A percentile compares a stretch with the other conserved stretches of the same genome.
These are phyloP conservation scores for Rhorus exstirpatorius DNA, from an alignment of 2,888 invertebrate species.

Conservation along the genomic window DNA sequence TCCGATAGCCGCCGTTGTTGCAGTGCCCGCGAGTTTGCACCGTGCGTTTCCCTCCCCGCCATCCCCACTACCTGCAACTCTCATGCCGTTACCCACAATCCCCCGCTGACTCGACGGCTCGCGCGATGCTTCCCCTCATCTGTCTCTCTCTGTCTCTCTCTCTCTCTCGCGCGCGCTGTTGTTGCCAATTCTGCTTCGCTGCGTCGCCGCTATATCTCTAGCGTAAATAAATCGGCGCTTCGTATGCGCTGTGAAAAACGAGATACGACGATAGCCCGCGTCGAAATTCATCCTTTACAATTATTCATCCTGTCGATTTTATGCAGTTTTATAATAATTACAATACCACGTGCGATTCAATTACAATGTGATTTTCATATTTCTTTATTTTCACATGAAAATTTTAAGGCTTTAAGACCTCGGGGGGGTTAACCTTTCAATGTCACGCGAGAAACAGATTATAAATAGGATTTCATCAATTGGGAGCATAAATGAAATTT, in stretches of 20 bases:
- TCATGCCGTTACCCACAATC: constrained; percentile 34
- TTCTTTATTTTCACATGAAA: too few relatives aligned
- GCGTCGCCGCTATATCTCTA: too few relatives aligned
- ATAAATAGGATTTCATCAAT: too few relatives aligned
- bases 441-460: too few relatives aligned
- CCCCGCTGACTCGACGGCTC: constrained; percentile 15
- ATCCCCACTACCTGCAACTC: constrained; percentile 58
- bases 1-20: constrained; percentile 80
- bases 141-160: constrained; percentile 35
- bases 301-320: neutral
- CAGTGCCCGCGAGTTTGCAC: constrained; percentile 75
- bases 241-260: constrained; percentile 71
- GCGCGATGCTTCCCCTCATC: constrained; percentile 8
- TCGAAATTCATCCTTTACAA: constrained; percentile 42
- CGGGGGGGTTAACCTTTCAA: too few relatives aligned
- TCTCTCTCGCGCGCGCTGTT: constrained; percentile 7
- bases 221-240: constrained; percentile 32
- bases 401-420: too few relatives aligned
- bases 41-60: constrained; percentile 57
- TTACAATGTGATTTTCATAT: too few relatives aligned
- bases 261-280: constrained; percentile 69
- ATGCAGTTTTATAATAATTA: too few relatives aligned
- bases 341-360: too few relatives aligned
- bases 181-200: constrained; percentile 43
- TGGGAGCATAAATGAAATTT: too few relatives aligned